These are phyloP conservation scores for Empidonax alnorum DNA, from an alignment of 2,113 vertebrate species.

Conservation along the genomic window DNA sequence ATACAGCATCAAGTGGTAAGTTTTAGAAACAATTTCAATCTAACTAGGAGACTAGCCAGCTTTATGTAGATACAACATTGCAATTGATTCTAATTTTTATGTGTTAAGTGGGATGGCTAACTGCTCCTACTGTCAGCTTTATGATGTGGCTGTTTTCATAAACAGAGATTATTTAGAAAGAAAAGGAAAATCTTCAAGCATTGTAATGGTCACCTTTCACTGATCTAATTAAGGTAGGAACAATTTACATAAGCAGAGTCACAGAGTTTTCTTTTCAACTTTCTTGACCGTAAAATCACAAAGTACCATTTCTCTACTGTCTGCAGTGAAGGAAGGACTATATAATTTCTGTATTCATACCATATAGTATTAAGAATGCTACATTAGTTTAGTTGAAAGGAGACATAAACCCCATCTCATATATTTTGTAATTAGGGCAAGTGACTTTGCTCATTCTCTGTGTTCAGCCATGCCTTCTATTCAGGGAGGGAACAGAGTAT, in stretches of 20 bases:
- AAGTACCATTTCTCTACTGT: background rate
- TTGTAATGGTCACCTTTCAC: background rate
- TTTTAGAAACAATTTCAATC: background rate
- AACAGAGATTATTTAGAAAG: background rate
- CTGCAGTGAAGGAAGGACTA: background rate
- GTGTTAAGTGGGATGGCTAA: background rate
- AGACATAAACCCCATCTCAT: background rate
- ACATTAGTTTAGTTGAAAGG: slow-evolving; percentile 14
- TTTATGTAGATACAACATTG: background rate
- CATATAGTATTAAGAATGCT: background rate
- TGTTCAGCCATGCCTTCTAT: slow-evolving; percentile 3
- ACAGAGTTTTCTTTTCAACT: background rate
- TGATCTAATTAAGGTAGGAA: background rate
- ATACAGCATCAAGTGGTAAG: background rate
- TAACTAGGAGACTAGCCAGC: background rate
- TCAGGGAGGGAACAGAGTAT: background rate
- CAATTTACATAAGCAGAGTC: background rate
- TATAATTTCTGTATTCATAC: background rate
- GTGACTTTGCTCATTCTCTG: background rate
- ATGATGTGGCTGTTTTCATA: background rate
- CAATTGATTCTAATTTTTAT: background rate
- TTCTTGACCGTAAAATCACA: background rate
- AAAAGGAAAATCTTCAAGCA: background rate
- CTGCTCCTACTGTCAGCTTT: background rate
- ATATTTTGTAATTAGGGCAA: background rate